These are phyloP conservation scores for Lysiphlebus fabarum DNA, from an alignment of 1,140 invertebrate genomes.

Conservation along the genomic window DNA sequence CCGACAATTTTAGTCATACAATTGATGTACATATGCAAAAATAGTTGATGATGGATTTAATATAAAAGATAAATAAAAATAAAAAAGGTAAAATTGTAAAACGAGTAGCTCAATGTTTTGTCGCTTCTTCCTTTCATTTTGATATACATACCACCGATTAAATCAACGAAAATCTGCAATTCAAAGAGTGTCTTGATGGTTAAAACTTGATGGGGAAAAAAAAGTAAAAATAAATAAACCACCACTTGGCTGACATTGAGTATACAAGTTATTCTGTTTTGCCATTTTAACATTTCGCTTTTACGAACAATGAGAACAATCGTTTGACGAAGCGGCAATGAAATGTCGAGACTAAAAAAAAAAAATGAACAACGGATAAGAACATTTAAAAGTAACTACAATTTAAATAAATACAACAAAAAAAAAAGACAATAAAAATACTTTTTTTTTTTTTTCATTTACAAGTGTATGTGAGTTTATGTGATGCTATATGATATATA, in stretches of 20 bases:
- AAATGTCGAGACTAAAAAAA: slow-evolving; percentile 14
- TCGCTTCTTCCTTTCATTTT: not conserved
- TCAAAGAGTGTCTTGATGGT: slow-evolving; percentile 24
- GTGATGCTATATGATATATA: too few relatives aligned
- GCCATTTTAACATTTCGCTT: not conserved
- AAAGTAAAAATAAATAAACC: not conserved
- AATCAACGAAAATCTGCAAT: slow-evolving; percentile 32
- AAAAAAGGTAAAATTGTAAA: slow-evolving; percentile 11
- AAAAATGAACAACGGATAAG: not conserved
- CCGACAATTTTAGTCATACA: slow-evolving; percentile 14
- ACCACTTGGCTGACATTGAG: not conserved
- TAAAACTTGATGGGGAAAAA: too few relatives aligned
- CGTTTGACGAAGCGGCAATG: slow-evolving; percentile 8
- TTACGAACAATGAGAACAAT: slow-evolving; percentile 18
- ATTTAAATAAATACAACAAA: slow-evolving; percentile 4
- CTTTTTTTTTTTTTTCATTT: too few relatives aligned
- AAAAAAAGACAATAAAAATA: slow-evolving; percentile 3
- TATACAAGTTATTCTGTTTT: not conserved
- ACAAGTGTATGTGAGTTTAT: too few relatives aligned
- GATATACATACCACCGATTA: slow-evolving; percentile 17
- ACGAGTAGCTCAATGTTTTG: slow-evolving; percentile 21
- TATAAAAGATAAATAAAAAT: too few relatives aligned
- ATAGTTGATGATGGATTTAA: too few relatives aligned
- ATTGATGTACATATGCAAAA: too few relatives aligned
- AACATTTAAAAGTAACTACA: not conserved